These are phyloP conservation scores for Syngnathus rostellatus DNA, from an alignment of 2,797 vertebrate species.

Conservation along the genomic window DNA sequence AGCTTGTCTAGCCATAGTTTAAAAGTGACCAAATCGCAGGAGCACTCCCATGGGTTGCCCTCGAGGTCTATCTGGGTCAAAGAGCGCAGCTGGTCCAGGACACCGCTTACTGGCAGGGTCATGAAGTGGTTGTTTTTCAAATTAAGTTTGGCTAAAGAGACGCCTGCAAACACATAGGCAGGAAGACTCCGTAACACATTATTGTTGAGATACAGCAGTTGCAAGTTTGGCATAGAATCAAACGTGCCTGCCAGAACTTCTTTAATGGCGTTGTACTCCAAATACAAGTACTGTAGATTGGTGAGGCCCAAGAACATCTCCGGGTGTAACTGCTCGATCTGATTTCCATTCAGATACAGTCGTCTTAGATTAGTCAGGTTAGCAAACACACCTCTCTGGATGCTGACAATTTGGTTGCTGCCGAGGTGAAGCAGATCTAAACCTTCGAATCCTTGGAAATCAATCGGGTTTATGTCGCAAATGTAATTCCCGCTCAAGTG, in stretches of 20 bases:
- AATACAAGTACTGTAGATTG: conserved; percentile 93
- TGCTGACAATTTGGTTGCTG: conserved; percentile 85
- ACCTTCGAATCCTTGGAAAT: conserved; percentile 89
- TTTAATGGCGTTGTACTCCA: conserved; percentile 98
- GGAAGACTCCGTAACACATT: conserved; percentile 90
- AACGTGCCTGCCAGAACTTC: conserved; percentile 93
- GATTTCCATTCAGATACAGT: conserved; percentile 94
- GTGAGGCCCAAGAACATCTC: conserved; percentile 94
- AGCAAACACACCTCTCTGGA: conserved; percentile 86
- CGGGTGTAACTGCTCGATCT: conserved; percentile 88
- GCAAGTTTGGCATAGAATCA: conserved; percentile 92
- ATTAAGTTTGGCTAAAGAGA: conserved; percentile 88
- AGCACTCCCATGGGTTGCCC: conserved; percentile 98
- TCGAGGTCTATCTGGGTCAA: conserved; percentile 94
- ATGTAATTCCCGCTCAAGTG: conserved; percentile 94
- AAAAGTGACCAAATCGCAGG: conserved; percentile 92
- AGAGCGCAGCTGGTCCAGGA: conserved; percentile 89
- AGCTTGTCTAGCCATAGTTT: conserved; percentile 97
- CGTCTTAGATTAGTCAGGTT: conserved; percentile 94
- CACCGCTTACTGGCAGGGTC: conserved; percentile 95
- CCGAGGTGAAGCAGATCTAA: conserved; percentile 94
- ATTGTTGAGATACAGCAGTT: conserved; percentile 96
- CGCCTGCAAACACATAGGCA: conserved; percentile 86
- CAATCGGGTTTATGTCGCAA: conserved; percentile 76
- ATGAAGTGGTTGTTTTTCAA: conserved; percentile 98